A percentile compares a stretch with the other conserved stretches of the same genome.
Conservation (phyloP, 2,797 vertebrate genomes). For the Fundulus diaphanus region DNA sequence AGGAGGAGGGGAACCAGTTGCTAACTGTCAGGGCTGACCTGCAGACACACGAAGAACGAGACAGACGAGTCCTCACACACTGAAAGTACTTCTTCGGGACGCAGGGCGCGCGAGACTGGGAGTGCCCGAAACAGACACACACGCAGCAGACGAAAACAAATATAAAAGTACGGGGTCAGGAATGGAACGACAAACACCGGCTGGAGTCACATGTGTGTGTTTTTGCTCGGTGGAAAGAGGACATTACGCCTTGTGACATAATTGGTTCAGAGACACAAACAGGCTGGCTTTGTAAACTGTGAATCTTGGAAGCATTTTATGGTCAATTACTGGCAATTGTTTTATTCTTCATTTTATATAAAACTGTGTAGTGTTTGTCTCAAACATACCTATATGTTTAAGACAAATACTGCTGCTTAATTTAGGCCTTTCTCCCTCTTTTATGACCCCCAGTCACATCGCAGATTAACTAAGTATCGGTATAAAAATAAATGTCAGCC, state of each 20-base stretch:
- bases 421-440: not conserved
- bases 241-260: conserved; percentile 13
- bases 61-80: conserved; percentile 64
- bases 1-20: conserved; percentile 9
- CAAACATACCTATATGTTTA: not conserved
- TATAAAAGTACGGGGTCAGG: conserved; percentile 57
- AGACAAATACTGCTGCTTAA: not conserved
- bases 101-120: conserved; percentile 62
- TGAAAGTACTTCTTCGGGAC: conserved; percentile 41
- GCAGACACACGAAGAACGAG: conserved; percentile 51
- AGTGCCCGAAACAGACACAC: conserved; percentile 53
- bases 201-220: conserved; percentile 37
- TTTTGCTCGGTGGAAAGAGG: conserved; percentile 26
- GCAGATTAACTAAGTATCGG: too few species aligned
- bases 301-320: not conserved
- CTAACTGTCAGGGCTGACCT: conserved; percentile 32
- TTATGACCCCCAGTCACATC: not conserved
- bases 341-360: not conserved
- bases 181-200: conserved; percentile 48
- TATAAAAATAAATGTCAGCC: too few species aligned
- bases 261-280: conserved; percentile 4
- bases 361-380: not conserved
- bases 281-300: not conserved
- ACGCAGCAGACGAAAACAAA: conserved; percentile 56
- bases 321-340: not conserved